Conservation (phyloP, 2,888 invertebrate species). For the Cantharis flavilabris region DNA sequence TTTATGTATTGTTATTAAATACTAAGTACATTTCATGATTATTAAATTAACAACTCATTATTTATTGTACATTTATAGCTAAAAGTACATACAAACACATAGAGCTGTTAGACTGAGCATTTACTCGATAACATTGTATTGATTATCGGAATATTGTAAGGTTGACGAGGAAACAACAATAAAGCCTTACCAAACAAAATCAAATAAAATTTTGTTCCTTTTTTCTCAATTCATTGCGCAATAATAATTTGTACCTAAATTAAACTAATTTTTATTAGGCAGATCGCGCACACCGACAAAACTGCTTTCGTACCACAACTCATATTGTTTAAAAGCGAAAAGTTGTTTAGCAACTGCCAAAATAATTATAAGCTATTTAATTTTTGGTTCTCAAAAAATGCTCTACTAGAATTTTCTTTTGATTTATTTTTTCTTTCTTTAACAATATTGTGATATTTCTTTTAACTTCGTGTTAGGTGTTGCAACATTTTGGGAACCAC, state of each 20-base stretch:
- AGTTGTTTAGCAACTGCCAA: neutral
- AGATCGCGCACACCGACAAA: neutral
- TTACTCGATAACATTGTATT: slow-evolving; percentile 17
- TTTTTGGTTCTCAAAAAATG: neutral
- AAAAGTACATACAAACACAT: slow-evolving; percentile 23
- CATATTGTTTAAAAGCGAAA: neutral
- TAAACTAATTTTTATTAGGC: neutral
- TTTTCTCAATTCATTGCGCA: neutral
- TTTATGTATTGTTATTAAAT: slow-evolving; percentile 27
- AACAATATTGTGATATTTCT: neutral
- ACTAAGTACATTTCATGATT: slow-evolving; percentile 26
- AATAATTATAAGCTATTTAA: neutral
- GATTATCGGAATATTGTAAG: neutral
- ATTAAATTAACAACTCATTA: slow-evolving; percentile 33
- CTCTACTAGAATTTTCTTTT: neutral
- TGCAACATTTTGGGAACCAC: neutral
- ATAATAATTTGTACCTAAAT: neutral
- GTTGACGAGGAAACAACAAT: neutral
- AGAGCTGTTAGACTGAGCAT: slow-evolving; percentile 35
- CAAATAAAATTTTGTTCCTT: neutral
- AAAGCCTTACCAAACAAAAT: neutral
- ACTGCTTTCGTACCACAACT: neutral
- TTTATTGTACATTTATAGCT: slow-evolving; percentile 33
- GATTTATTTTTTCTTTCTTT: neutral
- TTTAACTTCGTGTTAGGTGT: neutral